Base-by-base conservation (phyloP, 2,113 vertebrate genomes). In the Lepus americanus region DNA sequence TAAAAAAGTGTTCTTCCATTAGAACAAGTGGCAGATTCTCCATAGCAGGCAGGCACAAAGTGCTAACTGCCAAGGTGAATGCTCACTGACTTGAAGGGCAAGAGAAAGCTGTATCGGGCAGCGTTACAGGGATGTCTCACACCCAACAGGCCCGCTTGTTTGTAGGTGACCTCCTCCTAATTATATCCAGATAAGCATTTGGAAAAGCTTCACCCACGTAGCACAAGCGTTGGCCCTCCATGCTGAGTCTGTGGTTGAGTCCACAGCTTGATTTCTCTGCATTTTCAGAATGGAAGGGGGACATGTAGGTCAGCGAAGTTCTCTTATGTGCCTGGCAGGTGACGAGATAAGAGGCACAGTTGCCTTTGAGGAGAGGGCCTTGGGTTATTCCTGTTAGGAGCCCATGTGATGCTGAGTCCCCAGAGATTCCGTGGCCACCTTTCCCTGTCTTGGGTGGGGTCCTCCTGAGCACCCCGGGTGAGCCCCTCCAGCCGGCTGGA, bases 231-330 rank as follows among this genome's bases (percentile, higher is more conserved):
- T 89, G 64, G 59, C 13, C 81, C 33, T 76, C 36, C 66, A 22
- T 70, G 69, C 33, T 90, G 63, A 64, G 13, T 79, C 79, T 93
- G 53, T 51, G 44, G 84, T 7, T 13, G 27, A 51, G 44, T 66
- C 67, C 10, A 4, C 17, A 87, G 73, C 63, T 66, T 90, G 53
- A 87, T 33, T 73, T 59, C 66, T 88, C 81, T 85, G 3, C 88
- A 61, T 73, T 90, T 95, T 89, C 79, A 89, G 95, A 94, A 89
- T 44, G 49, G 70, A 87, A 92, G 44, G 88, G 89, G 27, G 51
- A 91, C 66, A 66, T 88, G 13, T 85, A 86, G 86, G 80, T 94
- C 74, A 83, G 63, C 31, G 23, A 78, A 92, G 78, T 61, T 81
- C 67, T 67, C 19, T 33, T 72, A 55, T 36, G 25, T 49, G n/a